Evolutionary conservation across 2,888 invertebrate species (phyloP).

Genomic region (Eledone cirrhosa): DNA sequence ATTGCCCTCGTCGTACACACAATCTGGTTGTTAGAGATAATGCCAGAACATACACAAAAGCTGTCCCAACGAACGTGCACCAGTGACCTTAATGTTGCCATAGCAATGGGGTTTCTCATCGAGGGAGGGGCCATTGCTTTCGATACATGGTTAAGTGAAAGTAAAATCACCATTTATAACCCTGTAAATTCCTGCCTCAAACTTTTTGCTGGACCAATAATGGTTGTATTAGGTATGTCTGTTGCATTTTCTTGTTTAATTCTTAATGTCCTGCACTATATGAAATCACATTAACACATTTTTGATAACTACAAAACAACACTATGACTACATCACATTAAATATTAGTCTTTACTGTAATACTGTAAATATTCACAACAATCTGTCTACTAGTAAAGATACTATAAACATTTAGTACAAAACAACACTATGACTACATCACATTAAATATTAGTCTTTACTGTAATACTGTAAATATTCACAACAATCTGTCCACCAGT

Average conservation of each 20-base stretch:
- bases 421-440: no score
- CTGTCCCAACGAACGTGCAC: not conserved
- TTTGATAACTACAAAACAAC: no score
- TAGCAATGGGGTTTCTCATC: not conserved
- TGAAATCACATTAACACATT: no score
- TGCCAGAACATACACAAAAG: not conserved
- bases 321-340: no score
- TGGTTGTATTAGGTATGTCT: conserved; percentile 13
- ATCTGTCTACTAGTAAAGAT: no score
- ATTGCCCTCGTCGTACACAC: not conserved
- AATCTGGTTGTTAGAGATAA: conserved; percentile 3
- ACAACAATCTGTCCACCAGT: no score
- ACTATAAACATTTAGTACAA: no score
- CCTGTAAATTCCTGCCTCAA: not conserved
- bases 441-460: no score
- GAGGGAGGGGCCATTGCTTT: not conserved
- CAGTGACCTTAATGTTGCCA: conserved; percentile 10
- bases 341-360: no score
- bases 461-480: no score
- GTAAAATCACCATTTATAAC: not conserved
- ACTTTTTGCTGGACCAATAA: not conserved
- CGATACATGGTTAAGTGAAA: conserved; percentile 10
- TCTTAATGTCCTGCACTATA: no score
- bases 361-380: no score
- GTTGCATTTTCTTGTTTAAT: not conserved